A percentile compares a stretch with the other conserved stretches of the same genome.
Evolutionary conservation across 2,113 vertebrate genomes (phyloP).

Genomic region (Dicrurus megarhynchus): DNA sequence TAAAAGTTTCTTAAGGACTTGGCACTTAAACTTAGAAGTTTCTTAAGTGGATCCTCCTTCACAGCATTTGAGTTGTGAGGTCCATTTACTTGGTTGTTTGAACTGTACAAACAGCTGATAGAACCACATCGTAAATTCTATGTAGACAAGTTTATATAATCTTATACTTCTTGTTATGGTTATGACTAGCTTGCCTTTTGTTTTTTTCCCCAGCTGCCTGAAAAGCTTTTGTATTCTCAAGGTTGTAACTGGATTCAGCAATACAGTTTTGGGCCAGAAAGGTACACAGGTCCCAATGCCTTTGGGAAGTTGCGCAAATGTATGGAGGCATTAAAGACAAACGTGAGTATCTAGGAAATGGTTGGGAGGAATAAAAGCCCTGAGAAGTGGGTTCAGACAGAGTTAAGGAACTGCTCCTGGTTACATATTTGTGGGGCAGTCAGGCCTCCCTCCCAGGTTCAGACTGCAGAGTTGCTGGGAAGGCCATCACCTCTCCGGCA

Average conservation of each 20-base stretch:
- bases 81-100: background rate
- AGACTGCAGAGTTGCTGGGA: background rate
- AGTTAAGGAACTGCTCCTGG: background rate
- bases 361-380: background rate
- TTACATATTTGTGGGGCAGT: background rate
- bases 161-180: background rate
- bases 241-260: slow-evolving; percentile 86
- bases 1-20: background rate
- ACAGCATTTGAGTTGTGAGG: background rate
- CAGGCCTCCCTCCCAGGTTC: background rate
- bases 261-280: slow-evolving; percentile 82
- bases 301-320: slow-evolving; percentile 80
- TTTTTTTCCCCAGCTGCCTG: slow-evolving; percentile 71
- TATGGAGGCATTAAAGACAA: slow-evolving; percentile 74
- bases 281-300: slow-evolving; percentile 76
- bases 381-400: background rate
- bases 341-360: slow-evolving; percentile 62
- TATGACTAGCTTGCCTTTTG: background rate
- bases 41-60: background rate
- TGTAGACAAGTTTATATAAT: background rate
- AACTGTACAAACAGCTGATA: background rate
- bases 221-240: slow-evolving; percentile 83
- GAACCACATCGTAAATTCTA: background rate
- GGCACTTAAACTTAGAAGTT: too few relatives aligned
- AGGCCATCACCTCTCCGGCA: background rate